Base-by-base conservation (phyloP, 2,888 invertebrate species). In the Dicyrtoma fusca region DNA sequence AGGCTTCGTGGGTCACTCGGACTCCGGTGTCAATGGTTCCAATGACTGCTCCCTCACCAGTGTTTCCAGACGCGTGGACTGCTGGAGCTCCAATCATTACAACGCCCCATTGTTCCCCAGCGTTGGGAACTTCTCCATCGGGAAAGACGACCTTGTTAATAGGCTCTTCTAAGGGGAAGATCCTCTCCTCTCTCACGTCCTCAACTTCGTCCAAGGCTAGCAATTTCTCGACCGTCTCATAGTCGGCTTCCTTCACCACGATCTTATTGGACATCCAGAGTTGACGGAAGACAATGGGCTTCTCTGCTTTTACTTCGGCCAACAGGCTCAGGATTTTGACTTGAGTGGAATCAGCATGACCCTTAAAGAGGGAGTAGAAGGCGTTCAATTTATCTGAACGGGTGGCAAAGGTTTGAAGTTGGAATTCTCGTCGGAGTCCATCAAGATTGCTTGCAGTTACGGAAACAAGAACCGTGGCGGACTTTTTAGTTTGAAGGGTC, bases 1-100 rank as follows among this genome's bases (percentile, higher is more conserved):
- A 19, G 0, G 72, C 68, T 26, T 72, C 68, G 59, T 72, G 72
- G 13, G 62, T 72, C 13, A n/a, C 62, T 19, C 69, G 57, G 23
- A 62, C 72, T n/a, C 72, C 71, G 6, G 71, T 64, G 45, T 17
- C 64, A 42, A 65, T 68, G 53, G n/a, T 68, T 1, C 21, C 55
- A 23, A 68, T 26, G 34, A 68, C 44, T n/a, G 44, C 17, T 21
- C 44, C 57, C 23, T 68, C 4, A 6, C 68, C 68, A 1, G 23
- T 42, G 42, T 44, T 55, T 42, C 68, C 68, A 8, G 8, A 3
- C 1, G 8, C n/a, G 42, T 44, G 42, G 17, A 68, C 55, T 8
- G 1, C 3, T 6, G 17, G 21, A 25, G 68, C 68, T 11, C 26
- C 19, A 13, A 68, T 44, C 8, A 4, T 14, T 1, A 19, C 14